These are phyloP conservation scores for Pholis gunnellus DNA, from an alignment of 2,113 vertebrate species.

Conservation along the genomic window DNA sequence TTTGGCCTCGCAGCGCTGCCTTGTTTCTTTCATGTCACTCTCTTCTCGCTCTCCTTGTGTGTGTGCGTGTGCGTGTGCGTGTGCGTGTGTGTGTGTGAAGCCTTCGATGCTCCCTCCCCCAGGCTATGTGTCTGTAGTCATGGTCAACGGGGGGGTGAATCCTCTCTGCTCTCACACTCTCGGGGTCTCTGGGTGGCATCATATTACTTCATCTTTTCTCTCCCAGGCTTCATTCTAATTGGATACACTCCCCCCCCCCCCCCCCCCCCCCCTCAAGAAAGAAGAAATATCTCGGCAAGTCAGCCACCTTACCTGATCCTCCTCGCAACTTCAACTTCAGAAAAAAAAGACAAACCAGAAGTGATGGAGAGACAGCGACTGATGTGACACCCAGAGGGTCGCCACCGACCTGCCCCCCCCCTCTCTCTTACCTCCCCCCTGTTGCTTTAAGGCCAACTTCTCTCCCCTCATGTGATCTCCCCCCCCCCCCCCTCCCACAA, in stretches of 20 bases:
- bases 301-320: slow-evolving; percentile 34
- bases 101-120: slow-evolving; percentile 66
- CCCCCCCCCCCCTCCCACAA: background rate
- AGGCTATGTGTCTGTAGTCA: slow-evolving; percentile 75
- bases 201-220: slow-evolving; percentile 59
- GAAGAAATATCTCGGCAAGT: background rate
- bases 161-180: slow-evolving; percentile 55
- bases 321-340: slow-evolving; percentile 22
- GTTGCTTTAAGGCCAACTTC: slow-evolving; percentile 39
- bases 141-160: slow-evolving; percentile 72
- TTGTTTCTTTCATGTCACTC: slow-evolving; percentile 77
- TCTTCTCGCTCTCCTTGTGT: background rate
- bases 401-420: slow-evolving; percentile 1
- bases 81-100: slow-evolving; percentile 36
- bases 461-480: background rate
- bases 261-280: too few species aligned
- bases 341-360: slow-evolving; percentile 16
- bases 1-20: slow-evolving; percentile 77
- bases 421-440: slow-evolving; percentile 9
- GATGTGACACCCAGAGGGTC: slow-evolving; percentile 34
- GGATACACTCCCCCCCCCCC: slow-evolving; percentile 28
- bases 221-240: slow-evolving; percentile 64
- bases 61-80: slow-evolving; percentile 19
- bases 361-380: background rate
- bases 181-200: slow-evolving; percentile 63